Evolutionary conservation across 2,113 vertebrate species (phyloP), one percentile per base, ranked within the genome.

Genomic region (Melanostigma gelatinosum): DNA sequence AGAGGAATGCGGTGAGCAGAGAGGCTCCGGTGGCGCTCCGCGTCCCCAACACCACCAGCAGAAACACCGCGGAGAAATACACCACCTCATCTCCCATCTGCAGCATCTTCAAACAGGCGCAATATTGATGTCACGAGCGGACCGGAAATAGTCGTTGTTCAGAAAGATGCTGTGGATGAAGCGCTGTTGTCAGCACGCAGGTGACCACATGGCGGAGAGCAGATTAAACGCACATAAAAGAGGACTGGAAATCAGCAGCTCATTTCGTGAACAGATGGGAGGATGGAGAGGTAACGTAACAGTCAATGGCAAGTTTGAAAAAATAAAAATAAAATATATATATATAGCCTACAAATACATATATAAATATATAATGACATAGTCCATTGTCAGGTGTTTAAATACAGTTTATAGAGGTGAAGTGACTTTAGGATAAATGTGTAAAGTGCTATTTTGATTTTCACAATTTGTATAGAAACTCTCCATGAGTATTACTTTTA

Each of bases 1-100:
- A 98, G 52, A 97, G 91, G 62, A 93, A 92, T 62, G 90, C 93
- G n/a, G 95, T 91, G 78, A 97, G 81, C 18, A 94, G 63, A 62
- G 92, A 93, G 79, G 96, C 93, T 46, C 93, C 92, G 16, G 93
- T 77, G 13, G 95, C 92, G 89, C 96, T 97, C 83, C 97, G 95
- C 68, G 94, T 96, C 42, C 89, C 79, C 69, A 93, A 22, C 75
- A 96, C 48, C 80, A 93, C 65, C 69, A 94, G 54, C 79, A 92
- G 40, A 52, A 98, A 93, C 24, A 96, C 42, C 57, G 54, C 88
- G 10, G 96, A 94, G 73, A 97, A 95, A 12, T 88, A 93, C 76
- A 90, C 52, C 85, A 91, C 24, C 75, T 95, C 94, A 6, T 96
- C 94, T 0, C 94, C 96, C 4, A 93, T 38, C 90, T 93, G 93